These are phyloP conservation scores for Engraulis encrasicolus DNA, from an alignment of 2,113 vertebrate genomes.

Conservation along the genomic window DNA sequence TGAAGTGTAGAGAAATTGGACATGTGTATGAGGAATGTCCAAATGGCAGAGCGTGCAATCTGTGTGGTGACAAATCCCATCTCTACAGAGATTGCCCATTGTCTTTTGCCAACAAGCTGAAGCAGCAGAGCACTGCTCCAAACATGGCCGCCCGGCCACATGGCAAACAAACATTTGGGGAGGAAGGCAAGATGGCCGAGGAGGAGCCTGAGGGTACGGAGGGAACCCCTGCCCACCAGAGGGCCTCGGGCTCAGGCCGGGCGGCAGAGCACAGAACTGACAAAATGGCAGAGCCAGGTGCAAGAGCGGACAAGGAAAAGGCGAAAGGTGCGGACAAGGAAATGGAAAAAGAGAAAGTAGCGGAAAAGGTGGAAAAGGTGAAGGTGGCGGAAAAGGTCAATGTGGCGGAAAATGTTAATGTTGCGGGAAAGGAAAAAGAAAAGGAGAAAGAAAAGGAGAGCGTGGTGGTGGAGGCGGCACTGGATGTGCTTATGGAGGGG, in stretches of 20 bases:
- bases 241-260: neutral
- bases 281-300: neutral
- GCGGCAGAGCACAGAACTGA: neutral
- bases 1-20: slow-evolving; percentile 38
- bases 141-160: neutral
- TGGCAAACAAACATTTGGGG: neutral
- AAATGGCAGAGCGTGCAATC: slow-evolving; percentile 37
- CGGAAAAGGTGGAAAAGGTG: too few relatives aligned
- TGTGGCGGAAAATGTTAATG: too few relatives aligned
- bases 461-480: too few relatives aligned
- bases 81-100: slow-evolving; percentile 38
- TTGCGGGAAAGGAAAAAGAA: too few relatives aligned
- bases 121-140: too few relatives aligned
- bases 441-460: too few relatives aligned
- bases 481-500: too few relatives aligned
- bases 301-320: neutral
- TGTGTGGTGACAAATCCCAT: neutral
- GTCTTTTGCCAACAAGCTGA: slow-evolving; percentile 33
- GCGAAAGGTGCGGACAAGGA: neutral
- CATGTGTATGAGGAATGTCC: slow-evolving; percentile 24
- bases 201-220: neutral
- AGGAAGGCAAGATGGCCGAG: neutral
- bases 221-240: neutral
- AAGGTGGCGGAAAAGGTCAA: neutral
- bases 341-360: too few relatives aligned